Conservation (phyloP, 2,113 vertebrate genomes). For the Puffinus mauretanicus region DNA sequence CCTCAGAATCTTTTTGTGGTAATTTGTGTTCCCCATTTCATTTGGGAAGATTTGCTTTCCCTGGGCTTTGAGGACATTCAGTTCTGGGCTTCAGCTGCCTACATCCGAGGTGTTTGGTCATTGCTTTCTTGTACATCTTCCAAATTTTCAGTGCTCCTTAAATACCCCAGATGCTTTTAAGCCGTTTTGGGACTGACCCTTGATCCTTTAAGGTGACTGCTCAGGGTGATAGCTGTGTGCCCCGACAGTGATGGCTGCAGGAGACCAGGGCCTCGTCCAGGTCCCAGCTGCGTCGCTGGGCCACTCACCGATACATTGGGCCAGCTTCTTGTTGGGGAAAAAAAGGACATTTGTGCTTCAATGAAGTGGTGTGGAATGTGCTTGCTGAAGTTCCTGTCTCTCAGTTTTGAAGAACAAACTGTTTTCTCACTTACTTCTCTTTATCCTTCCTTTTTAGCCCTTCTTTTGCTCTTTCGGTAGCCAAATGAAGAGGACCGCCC, state of each 20-base stretch:
- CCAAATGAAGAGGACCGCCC: not conserved
- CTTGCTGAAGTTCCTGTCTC: not conserved
- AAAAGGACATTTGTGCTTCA: not conserved
- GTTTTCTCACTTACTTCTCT: not conserved
- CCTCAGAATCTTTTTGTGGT: not conserved
- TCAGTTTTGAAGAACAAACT: not conserved
- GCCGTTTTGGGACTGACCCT: not conserved
- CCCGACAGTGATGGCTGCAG: not conserved
- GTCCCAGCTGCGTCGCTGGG: not conserved
- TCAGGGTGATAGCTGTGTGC: not conserved
- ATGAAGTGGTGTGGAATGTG: not conserved
- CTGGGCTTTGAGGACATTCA: not conserved
- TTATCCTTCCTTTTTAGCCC: not conserved
- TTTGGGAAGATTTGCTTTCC: not conserved
- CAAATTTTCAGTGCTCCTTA: not conserved
- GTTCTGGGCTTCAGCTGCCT: not conserved
- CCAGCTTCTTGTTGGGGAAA: not conserved
- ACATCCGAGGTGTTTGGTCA: not conserved
- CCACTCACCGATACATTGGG: not conserved
- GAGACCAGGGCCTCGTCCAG: accelerated
- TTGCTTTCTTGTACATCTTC: not conserved
- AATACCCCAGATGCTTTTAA: not conserved
- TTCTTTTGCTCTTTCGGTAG: not conserved
- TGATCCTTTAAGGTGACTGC: not conserved
- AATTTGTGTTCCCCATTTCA: not conserved